A percentile compares a stretch with the other conserved stretches of the same genome.
Conservation (phyloP, 1,140 invertebrate species). For the Drosophila setifemur region DNA sequence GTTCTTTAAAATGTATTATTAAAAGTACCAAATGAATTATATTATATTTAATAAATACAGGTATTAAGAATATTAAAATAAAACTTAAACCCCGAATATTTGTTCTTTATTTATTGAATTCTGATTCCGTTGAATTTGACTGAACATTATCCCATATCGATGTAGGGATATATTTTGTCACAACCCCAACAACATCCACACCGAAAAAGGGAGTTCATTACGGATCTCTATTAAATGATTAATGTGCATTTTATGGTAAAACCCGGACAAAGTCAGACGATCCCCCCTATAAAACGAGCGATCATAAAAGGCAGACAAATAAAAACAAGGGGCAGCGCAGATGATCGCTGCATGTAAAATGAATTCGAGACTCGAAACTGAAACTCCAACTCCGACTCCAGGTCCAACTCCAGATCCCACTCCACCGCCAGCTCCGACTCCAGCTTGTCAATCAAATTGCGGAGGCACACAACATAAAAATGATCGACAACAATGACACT, state of each 20-base stretch:
- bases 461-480: conserved; percentile 60
- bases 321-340: conserved; percentile 37
- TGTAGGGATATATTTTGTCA: background rate
- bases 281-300: conserved; percentile 37
- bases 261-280: conserved; percentile 24
- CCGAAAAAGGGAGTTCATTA: conserved; percentile 54
- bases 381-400: conserved; percentile 13
- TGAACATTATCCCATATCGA: no score
- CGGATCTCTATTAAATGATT: conserved; percentile 71
- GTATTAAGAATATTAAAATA: no score
- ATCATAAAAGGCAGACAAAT: conserved; percentile 68
- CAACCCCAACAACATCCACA: background rate
- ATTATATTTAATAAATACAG: no score
- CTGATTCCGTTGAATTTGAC: no score
- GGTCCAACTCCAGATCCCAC: conserved; percentile 11
- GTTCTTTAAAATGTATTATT: no score
- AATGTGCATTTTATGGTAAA: conserved; percentile 76
- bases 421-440: conserved; percentile 7
- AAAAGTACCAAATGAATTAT: no score
- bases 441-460: conserved; percentile 67
- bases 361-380: conserved; percentile 19
- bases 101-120: no score
- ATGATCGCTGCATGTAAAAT: conserved; percentile 53
- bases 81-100: no score
- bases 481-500: conserved; percentile 80